Conservation (phyloP, 2,888 invertebrate genomes). For the Bellardia bayeri region DNA sequence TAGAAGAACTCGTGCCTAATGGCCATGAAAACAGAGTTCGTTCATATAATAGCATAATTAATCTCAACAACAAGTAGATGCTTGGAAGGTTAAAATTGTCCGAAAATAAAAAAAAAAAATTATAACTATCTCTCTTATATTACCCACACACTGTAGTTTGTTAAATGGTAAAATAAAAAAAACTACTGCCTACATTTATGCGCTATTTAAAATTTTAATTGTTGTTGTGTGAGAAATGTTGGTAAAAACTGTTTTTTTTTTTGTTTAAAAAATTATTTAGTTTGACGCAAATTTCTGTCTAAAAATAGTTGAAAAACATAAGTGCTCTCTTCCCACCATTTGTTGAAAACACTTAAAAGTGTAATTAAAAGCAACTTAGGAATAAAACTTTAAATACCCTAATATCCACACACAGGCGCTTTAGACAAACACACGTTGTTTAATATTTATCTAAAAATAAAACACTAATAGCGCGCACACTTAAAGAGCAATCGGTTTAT, state of each 20-base stretch:
- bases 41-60: no score
- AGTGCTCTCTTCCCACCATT: background rate
- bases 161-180: background rate
- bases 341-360: conserved; percentile 50
- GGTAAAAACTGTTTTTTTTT: background rate
- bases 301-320: conserved; percentile 19
- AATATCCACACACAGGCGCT: background rate
- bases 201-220: background rate
- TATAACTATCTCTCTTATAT: background rate
- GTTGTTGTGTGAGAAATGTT: background rate
- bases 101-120: background rate
- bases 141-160: background rate
- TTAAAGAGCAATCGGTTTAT: background rate
- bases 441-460: background rate
- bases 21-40: no score
- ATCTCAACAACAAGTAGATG: no score
- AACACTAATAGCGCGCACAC: background rate
- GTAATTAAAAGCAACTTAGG: conserved; percentile 60
- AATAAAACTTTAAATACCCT: conserved; percentile 6
- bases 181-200: background rate
- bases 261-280: background rate
- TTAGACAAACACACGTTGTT: background rate
- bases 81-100: no score
- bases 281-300: conserved; percentile 5
- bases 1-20: no score